Conservation (phyloP, 2,113 vertebrate species). For the Hemicordylus capensis region DNA sequence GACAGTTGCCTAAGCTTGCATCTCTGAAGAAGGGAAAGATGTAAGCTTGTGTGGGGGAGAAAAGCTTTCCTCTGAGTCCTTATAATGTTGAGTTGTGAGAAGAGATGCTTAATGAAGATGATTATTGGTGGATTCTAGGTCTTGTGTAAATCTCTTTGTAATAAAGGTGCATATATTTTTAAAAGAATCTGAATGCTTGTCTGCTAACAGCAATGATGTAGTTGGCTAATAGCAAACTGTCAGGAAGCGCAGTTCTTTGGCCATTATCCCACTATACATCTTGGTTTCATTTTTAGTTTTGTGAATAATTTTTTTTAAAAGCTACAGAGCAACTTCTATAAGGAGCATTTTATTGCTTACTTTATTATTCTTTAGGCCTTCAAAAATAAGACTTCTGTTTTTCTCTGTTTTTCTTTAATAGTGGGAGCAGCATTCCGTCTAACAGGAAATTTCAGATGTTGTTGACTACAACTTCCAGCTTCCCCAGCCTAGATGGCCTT, state of each 20-base stretch:
- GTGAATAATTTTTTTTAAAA: conserved; percentile 62
- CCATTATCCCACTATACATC: conserved; percentile 65
- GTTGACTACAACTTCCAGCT: too few species aligned
- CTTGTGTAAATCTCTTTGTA: conserved; percentile 72
- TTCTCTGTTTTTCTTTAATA: too few species aligned
- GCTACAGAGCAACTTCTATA: conserved; percentile 45
- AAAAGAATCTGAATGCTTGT: conserved; percentile 71
- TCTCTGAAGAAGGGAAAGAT: conserved; percentile 47
- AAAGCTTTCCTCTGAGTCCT: conserved; percentile 67
- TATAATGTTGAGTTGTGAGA: conserved; percentile 66
- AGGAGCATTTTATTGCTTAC: conserved; percentile 27
- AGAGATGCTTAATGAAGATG: conserved; percentile 71
- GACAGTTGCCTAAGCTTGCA: conserved; percentile 30
- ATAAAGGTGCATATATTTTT: conserved; percentile 70
- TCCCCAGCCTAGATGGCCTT: too few species aligned
- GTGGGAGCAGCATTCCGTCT: too few species aligned
- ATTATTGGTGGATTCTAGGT: conserved; percentile 63
- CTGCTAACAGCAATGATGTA: conserved; percentile 70
- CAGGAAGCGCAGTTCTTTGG: conserved; percentile 66
- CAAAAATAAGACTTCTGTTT: background rate
- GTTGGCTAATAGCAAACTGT: conserved; percentile 69
- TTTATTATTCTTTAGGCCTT: background rate
- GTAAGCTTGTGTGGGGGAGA: conserved; percentile 62
- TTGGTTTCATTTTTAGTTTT: conserved; percentile 66
- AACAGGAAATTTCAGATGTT: too few species aligned